Base-by-base conservation (phyloP, 2,888 invertebrate genomes). In the Hetaerina titia region DNA sequence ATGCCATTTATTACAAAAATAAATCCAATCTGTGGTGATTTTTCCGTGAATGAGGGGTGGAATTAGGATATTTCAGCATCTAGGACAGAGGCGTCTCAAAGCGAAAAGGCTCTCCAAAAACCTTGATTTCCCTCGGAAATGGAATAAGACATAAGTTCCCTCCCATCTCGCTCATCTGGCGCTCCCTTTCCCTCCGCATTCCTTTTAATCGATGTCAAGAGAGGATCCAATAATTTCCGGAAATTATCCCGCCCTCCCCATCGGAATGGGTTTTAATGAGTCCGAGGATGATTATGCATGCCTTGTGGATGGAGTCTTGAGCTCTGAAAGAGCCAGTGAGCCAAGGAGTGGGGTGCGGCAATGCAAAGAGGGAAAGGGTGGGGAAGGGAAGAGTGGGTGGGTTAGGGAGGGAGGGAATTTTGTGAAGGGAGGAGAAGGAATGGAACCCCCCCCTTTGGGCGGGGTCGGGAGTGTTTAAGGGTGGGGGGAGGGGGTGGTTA, bases 221-320 rank as follows among this genome's bases (percentile, higher is more conserved):
- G 88, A 31, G 60, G 64, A 64, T 31, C 19, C 64, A 92, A 92
- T 92, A 92, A 92, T 92, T 92, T 92, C 92, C 74, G 92, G 92
- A 57, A 92, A 92, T 92, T 92, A 92, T 92, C 92, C 92, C 9
- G 63, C 63, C 22, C 64, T 92, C 92, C 92, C 56, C 81, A 81
- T 81, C 69, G 15, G 69, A 92, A 92, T 92, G 92, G 56, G 63
- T 92, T 92, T 92, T 92, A 92, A 92, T 92, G 92, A 92, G 92
- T 92, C 74, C 57, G 57, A 92, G 92, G 69, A 92, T 92, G 92
- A 92, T 92, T 92, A 92, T 92, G 92, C 69, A 74, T 92, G 74
- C 74, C 69, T n/a, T 92, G n/a, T 25, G 74, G 92, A 56, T n/a
- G 92, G 9, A 69, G 69, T 56, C 56, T 92, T n/a, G 56, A 57